Percentiles rank a stretch among this genome's conserved stretches.
Evolutionary conservation across 1,140 invertebrate genomes (phyloP).

Genomic region (Antheraea mylitta): DNA sequence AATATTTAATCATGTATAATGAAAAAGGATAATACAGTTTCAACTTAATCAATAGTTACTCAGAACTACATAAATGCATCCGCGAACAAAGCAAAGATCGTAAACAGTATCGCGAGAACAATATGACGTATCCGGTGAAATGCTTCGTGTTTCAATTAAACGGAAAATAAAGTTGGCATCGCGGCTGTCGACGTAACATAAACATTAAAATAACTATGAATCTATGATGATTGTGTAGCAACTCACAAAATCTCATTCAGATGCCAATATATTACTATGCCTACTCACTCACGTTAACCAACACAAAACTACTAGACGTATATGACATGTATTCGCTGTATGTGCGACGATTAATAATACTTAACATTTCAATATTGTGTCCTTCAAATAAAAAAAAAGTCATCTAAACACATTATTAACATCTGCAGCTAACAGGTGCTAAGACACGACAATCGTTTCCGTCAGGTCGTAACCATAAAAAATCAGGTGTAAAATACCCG

Average conservation of each 20-base stretch:
- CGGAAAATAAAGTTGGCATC: slow-evolving; percentile 48
- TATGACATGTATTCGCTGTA: too few species aligned
- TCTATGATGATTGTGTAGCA: slow-evolving; percentile 39
- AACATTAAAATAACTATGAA: slow-evolving; percentile 46
- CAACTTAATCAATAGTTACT: slow-evolving; percentile 11
- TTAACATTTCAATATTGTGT: too few species aligned
- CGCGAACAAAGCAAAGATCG: slow-evolving; percentile 32
- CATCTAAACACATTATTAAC: too few species aligned
- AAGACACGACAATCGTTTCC: too few species aligned
- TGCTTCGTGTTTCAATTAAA: slow-evolving; percentile 52
- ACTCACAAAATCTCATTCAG: slow-evolving; percentile 37
- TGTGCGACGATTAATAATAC: too few species aligned
- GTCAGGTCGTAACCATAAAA: too few species aligned
- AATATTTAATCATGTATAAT: neutral
- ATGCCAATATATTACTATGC: slow-evolving; percentile 27
- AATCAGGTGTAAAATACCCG: too few species aligned
- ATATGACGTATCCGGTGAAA: slow-evolving; percentile 45
- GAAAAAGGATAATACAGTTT: neutral
- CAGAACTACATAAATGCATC: slow-evolving; percentile 25
- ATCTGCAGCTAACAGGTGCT: too few species aligned
- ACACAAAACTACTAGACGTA: neutral
- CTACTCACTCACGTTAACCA: neutral
- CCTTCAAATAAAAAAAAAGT: too few species aligned
- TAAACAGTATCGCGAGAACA: slow-evolving; percentile 38
- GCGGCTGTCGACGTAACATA: slow-evolving; percentile 37